Percentiles rank a stretch among this genome's conserved stretches.
Evolutionary conservation across 2,888 invertebrate genomes (phyloP).

Genomic region (Gymnoscelis rufifasciata): DNA sequence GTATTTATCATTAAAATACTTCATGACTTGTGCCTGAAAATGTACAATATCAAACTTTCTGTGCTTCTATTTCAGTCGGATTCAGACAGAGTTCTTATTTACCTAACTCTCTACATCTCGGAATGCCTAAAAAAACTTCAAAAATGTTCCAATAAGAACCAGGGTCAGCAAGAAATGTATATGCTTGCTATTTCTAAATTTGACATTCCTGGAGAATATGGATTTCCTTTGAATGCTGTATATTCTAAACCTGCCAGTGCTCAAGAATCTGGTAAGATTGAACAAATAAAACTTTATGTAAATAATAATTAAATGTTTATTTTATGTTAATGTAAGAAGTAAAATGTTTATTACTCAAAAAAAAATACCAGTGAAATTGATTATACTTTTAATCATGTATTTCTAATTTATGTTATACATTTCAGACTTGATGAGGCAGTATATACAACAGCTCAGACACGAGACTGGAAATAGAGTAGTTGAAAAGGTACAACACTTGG

Average conservation of each 20-base stretch:
- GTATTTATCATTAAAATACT: conserved; percentile 60
- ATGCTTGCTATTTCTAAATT: conserved; percentile 95
- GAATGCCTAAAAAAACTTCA: conserved; percentile 97
- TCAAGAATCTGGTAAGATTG: conserved; percentile 88
- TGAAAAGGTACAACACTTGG: conserved; percentile 92
- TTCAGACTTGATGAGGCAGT: conserved; percentile 93
- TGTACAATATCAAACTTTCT: conserved; percentile 6
- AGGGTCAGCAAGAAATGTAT: conserved; percentile 97
- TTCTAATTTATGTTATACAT: too few species aligned
- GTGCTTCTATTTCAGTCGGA: conserved; percentile 85
- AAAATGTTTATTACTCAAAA: too few species aligned
- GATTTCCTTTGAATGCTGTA: conserved; percentile 96
- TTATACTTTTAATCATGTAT: neutral
- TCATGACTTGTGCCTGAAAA: neutral
- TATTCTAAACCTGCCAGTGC: conserved; percentile 91
- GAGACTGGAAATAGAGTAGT: conserved; percentile 95
- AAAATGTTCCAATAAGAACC: conserved; percentile 91
- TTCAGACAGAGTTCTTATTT: conserved; percentile 97
- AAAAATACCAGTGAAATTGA: neutral
- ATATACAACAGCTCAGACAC: conserved; percentile 95
- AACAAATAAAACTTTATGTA: too few species aligned
- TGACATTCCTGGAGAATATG: conserved; percentile 96
- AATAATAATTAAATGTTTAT: too few species aligned
- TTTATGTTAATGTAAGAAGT: too few species aligned
- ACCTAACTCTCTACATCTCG: conserved; percentile 97